phyloP scores from a whole-genome alignment of 1,140 invertebrate genomes.

The Leptinotarsa defecta region DNA sequence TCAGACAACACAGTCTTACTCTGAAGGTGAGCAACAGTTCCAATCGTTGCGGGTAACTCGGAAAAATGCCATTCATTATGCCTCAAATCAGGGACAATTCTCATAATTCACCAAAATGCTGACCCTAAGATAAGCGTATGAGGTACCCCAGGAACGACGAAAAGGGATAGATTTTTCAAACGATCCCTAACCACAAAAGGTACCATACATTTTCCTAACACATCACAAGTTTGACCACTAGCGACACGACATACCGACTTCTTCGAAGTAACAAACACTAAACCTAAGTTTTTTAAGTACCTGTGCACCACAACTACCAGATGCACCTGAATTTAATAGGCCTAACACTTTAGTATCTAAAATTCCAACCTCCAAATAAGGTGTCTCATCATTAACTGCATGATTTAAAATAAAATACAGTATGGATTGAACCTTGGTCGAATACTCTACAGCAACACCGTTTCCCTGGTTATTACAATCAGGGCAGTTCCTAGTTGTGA shows the following conservation, averaged over 20 bases:
- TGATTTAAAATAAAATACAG: constrained; percentile 25
- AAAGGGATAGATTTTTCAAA: neutral
- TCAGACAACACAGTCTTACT: too few species aligned
- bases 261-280: neutral
- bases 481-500: neutral
- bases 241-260: neutral
- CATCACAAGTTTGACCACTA: neutral
- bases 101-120: too few species aligned
- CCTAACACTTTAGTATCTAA: constrained; percentile 20
- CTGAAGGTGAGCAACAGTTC: too few species aligned
- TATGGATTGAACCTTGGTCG: neutral
- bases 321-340: constrained; percentile 31
- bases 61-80: too few species aligned
- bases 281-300: constrained; percentile 4
- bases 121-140: too few species aligned
- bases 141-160: too few species aligned
- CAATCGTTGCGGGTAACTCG: too few species aligned
- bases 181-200: neutral
- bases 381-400: constrained; percentile 22
- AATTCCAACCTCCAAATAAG: constrained; percentile 27
- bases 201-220: neutral
- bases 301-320: constrained; percentile 11
- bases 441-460: neutral
- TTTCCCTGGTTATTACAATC: neutral
- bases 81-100: too few species aligned